A percentile compares a stretch with the other conserved stretches of the same genome.
phyloP scores from a whole-genome alignment of 2,113 vertebrate species.

The Callipepla squamata region DNA sequence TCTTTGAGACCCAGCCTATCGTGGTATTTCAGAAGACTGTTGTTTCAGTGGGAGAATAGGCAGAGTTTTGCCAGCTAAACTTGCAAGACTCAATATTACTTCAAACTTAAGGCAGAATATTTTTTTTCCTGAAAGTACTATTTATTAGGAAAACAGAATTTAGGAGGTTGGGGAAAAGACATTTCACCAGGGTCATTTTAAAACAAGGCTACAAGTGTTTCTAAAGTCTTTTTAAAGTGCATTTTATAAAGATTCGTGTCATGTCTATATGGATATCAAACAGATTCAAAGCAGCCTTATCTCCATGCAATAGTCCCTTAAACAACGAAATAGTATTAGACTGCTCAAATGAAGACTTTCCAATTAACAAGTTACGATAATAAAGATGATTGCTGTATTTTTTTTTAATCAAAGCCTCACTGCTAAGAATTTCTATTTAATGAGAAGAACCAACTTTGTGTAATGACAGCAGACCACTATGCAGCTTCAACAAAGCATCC shows the following conservation, averaged over 20 bases:
- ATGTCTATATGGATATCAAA: neutral
- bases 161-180: too few species aligned
- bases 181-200: neutral
- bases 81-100: neutral
- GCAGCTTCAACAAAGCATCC: neutral
- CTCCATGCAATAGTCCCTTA: neutral
- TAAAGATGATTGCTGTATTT: fast-evolving
- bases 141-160: neutral
- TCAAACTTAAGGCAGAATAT: neutral
- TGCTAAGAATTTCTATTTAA: neutral
- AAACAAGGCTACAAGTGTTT: neutral
- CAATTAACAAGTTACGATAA: neutral
- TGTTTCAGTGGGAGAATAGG: neutral
- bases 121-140: neutral
- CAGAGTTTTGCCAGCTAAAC: neutral
- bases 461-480: neutral
- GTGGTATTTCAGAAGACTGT: neutral
- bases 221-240: neutral
- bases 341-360: neutral
- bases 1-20: neutral
- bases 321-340: neutral
- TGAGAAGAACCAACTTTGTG: neutral
- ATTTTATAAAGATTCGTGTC: neutral
- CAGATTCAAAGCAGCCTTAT: neutral
- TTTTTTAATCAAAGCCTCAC: neutral